These are phyloP conservation scores for Bradypus variegatus DNA, from an alignment of 2,797 vertebrate genomes.

Conservation along the genomic window DNA sequence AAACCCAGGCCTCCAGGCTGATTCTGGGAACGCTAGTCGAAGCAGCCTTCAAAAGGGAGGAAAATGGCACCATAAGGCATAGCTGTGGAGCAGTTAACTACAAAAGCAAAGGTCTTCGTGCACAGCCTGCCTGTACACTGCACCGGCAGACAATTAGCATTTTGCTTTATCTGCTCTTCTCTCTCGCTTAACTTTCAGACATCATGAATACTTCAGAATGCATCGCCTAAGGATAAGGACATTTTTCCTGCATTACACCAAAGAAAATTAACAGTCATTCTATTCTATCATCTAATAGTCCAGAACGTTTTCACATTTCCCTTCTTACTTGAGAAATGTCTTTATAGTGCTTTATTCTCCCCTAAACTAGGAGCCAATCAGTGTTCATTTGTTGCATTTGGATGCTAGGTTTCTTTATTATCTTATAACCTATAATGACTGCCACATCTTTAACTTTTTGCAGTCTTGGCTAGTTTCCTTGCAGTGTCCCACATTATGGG, in stretches of 20 bases:
- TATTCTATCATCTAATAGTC: neutral
- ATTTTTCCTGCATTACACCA: neutral
- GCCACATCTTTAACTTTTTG: neutral
- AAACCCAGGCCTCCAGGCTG: neutral
- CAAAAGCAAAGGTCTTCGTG: neutral
- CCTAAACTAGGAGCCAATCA: neutral
- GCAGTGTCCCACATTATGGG: neutral
- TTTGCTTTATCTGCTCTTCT: neutral
- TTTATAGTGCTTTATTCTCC: neutral
- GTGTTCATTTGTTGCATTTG: neutral
- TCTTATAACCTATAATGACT: neutral
- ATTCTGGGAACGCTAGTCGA: neutral
- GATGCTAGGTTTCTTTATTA: neutral
- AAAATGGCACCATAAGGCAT: neutral
- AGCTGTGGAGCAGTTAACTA: neutral
- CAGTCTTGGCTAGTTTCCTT: neutral
- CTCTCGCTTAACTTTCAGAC: neutral
- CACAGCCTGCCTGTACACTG: too few species aligned
- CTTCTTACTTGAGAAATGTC: neutral
- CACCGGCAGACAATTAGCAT: neutral
- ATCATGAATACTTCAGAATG: neutral
- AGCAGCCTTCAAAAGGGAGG: neutral
- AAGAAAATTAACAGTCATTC: neutral
- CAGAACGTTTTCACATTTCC: neutral
- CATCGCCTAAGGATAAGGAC: neutral